Conservation (phyloP, 2,797 vertebrate species). For the Tenualosa thibaudeaui region DNA sequence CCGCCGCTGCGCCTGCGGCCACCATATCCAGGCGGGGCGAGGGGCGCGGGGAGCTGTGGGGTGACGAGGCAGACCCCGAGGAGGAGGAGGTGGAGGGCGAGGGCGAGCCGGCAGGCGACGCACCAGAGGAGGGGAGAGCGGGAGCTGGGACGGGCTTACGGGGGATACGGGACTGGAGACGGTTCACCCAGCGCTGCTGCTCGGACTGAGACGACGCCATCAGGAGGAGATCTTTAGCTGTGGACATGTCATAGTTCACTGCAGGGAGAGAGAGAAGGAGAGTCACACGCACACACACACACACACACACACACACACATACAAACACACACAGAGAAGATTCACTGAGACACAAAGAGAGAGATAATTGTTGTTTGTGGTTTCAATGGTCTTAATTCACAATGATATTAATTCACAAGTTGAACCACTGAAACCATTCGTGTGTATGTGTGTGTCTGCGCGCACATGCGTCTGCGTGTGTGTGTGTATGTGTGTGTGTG, state of each 20-base stretch:
- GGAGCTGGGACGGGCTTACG: conserved; percentile 73
- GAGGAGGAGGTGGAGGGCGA: conserved; percentile 67
- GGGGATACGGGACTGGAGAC: conserved; percentile 92
- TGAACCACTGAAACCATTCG: too few relatives aligned
- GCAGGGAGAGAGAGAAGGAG: conserved; percentile 39
- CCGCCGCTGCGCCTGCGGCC: neutral
- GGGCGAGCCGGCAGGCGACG: conserved; percentile 46
- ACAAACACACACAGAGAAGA: too few relatives aligned
- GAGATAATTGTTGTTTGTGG: neutral
- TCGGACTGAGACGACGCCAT: conserved; percentile 88
- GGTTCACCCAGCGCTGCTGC: conserved; percentile 93
- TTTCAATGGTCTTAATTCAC: too few relatives aligned
- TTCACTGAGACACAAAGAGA: neutral
- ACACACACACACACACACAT: too few relatives aligned
- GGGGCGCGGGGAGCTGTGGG: conserved; percentile 61
- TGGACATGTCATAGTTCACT: conserved; percentile 95
- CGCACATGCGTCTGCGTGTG: too few relatives aligned
- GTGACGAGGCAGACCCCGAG: conserved; percentile 27
- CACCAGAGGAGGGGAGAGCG: conserved; percentile 48
- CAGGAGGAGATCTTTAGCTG: conserved; percentile 93
- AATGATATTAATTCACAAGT: too few relatives aligned
- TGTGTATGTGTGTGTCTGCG: too few relatives aligned
- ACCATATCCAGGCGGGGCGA: conserved; percentile 39
- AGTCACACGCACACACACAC: too few relatives aligned
- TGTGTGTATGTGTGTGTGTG: too few relatives aligned